phyloP scores from a whole-genome alignment of 37 sponge, comb jelly and placozoan genomes.

The Beroe ovata region DNA sequence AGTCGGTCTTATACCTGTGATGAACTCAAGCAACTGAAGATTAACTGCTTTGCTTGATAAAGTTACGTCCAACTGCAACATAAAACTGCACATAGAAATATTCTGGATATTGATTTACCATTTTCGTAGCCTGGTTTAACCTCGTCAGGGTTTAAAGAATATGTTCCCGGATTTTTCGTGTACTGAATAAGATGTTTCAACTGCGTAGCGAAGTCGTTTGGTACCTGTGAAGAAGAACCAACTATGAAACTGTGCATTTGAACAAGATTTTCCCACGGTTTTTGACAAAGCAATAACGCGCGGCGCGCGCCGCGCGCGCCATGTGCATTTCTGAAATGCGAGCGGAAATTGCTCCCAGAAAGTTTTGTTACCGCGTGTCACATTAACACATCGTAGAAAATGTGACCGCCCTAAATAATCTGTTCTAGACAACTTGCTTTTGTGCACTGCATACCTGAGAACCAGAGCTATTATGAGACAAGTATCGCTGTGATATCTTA shows the following conservation, averaged over 20 bases:
- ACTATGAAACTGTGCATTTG: too few relatives aligned
- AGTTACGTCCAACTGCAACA: too few relatives aligned
- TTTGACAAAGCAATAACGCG: not conserved
- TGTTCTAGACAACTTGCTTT: too few relatives aligned
- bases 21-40: too few relatives aligned
- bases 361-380: not conserved
- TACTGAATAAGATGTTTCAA: conserved; percentile 27
- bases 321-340: not conserved
- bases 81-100: too few relatives aligned
- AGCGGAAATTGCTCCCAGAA: not conserved
- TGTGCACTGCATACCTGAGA: not conserved
- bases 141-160: conserved; percentile 3
- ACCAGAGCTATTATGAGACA: not conserved
- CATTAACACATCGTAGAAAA: not conserved
- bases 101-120: not conserved
- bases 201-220: conserved; percentile 10
- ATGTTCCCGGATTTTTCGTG: conserved; percentile 12
- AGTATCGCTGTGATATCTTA: conserved; percentile 17
- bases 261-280: too few relatives aligned
- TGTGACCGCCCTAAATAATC: not conserved
- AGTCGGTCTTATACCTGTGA: conserved; percentile 64
- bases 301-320: not conserved
- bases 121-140: not conserved
- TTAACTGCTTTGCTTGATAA: too few relatives aligned
- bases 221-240: too few relatives aligned